Conservation (phyloP, 2,797 vertebrate species). For the Gallinago solitaria region DNA sequence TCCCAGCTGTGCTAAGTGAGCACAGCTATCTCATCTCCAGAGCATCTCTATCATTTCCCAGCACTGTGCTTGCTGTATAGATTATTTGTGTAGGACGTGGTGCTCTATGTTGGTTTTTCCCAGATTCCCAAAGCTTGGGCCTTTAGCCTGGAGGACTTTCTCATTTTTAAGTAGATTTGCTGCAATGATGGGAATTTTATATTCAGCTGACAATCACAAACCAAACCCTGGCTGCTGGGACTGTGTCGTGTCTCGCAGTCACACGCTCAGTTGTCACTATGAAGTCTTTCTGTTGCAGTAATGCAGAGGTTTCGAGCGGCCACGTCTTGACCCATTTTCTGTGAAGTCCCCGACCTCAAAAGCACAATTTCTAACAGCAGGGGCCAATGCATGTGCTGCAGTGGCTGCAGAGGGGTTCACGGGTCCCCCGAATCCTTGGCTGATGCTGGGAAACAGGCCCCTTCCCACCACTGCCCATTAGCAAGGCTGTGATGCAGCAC, state of each 20-base stretch:
- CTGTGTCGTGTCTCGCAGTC: background rate
- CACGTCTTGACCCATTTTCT: background rate
- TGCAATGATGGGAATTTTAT: background rate
- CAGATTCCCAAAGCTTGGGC: background rate
- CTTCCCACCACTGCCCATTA: background rate
- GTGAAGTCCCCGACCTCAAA: background rate
- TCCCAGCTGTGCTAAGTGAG: background rate
- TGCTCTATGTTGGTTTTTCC: background rate
- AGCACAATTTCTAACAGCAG: background rate
- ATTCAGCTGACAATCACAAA: accelerated
- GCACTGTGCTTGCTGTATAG: background rate
- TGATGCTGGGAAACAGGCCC: background rate
- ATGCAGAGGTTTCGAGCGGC: background rate
- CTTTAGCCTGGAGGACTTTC: background rate
- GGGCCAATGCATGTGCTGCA: background rate
- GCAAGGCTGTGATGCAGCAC: background rate
- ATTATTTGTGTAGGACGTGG: background rate
- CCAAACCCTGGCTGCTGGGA: background rate
- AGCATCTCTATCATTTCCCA: background rate
- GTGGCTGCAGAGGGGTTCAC: background rate
- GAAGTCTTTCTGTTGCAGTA: background rate
- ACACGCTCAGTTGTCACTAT: background rate
- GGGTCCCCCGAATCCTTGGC: background rate
- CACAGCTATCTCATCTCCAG: background rate
- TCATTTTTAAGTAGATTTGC: background rate